Conservation (phyloP, 2,888 invertebrate genomes). For the Thymelicus acteon region DNA sequence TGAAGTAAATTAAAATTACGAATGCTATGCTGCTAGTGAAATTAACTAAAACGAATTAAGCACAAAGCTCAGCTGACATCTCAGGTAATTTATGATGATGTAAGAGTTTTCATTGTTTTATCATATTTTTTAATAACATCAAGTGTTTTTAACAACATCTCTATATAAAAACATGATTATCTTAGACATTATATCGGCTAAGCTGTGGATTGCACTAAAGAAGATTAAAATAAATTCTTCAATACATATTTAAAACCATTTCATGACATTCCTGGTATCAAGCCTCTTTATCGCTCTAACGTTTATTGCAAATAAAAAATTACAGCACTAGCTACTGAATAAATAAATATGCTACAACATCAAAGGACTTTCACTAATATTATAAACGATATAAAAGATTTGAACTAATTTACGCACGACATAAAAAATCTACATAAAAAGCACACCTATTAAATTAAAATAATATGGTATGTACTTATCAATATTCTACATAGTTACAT, state of each 20-base stretch:
- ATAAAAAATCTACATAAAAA: slow-evolving; percentile 22
- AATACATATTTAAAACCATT: background rate
- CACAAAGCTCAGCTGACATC: background rate
- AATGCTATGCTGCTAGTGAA: background rate
- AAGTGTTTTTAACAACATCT: too few species aligned
- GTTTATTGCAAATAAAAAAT: slow-evolving; percentile 2
- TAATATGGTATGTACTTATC: background rate
- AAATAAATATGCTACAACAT: slow-evolving; percentile 2
- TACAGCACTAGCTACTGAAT: background rate
- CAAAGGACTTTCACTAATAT: background rate
- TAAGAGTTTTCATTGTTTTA: too few species aligned
- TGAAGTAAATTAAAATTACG: background rate
- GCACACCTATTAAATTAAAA: slow-evolving; percentile 9
- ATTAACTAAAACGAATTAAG: background rate
- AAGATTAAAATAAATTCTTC: too few species aligned
- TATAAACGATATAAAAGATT: background rate
- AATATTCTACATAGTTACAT: background rate
- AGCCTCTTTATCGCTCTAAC: background rate
- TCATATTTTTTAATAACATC: too few species aligned
- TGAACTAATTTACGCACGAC: slow-evolving; percentile 11
- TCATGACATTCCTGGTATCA: background rate
- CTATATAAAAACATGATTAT: too few species aligned
- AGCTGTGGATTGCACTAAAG: too few species aligned
- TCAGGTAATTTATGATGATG: too few species aligned
- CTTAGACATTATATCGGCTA: too few species aligned